Evolutionary conservation across 2,113 vertebrate genomes (phyloP).

Genomic region (Zingel zingel): DNA sequence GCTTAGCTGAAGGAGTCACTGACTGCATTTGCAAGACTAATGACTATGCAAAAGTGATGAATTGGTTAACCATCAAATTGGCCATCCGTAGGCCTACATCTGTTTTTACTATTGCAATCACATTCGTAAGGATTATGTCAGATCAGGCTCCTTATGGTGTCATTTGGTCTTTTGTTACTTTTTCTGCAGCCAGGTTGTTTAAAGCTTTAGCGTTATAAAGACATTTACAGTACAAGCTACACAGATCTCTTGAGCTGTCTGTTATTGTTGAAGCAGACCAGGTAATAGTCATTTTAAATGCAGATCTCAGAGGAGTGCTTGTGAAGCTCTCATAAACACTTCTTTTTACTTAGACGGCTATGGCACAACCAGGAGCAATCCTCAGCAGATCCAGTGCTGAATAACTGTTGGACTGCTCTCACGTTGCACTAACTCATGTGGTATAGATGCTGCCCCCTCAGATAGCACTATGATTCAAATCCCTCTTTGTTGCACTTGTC

Average conservation of each 20-base stretch:
- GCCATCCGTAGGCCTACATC: conserved; percentile 3
- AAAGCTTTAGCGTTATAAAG: background rate
- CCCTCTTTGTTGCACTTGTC: conserved; percentile 16
- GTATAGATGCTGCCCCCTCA: conserved; percentile 55
- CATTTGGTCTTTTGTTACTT: background rate
- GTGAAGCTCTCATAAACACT: conserved; percentile 17
- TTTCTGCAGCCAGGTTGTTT: background rate
- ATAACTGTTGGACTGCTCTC: conserved; percentile 42
- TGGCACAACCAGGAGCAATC: conserved; percentile 21
- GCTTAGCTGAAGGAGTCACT: conserved; percentile 27
- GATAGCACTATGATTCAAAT: conserved; percentile 14
- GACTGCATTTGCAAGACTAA: conserved; percentile 7
- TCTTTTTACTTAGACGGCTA: background rate
- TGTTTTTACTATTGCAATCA: background rate
- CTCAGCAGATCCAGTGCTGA: conserved; percentile 33
- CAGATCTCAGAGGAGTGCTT: conserved; percentile 25
- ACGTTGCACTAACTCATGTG: conserved; percentile 59
- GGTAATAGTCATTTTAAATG: conserved; percentile 1
- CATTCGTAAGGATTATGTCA: background rate
- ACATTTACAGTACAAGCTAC: background rate
- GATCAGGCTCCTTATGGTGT: background rate
- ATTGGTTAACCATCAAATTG: background rate
- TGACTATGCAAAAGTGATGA: background rate
- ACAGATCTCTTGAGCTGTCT: conserved; percentile 1
- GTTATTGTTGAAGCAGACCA: conserved; percentile 8